Conservation (phyloP, 2,113 vertebrate genomes). For the Coturnix japonica region DNA sequence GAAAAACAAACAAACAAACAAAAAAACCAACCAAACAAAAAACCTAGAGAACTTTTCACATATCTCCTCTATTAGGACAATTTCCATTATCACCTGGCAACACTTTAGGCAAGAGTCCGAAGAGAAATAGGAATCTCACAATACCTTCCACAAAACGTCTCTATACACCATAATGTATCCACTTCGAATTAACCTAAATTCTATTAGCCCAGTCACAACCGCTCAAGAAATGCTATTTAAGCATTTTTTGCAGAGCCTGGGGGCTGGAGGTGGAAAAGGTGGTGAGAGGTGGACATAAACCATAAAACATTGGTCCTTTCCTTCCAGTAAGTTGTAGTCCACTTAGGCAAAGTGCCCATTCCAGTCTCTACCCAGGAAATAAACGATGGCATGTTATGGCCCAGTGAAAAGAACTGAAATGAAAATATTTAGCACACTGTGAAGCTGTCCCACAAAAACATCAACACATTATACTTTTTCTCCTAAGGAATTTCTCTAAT, state of each 20-base stretch:
- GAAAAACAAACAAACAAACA: background rate
- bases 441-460: slow-evolving; percentile 25
- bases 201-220: background rate
- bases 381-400: background rate
- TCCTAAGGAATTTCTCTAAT: slow-evolving; percentile 20
- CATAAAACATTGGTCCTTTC: background rate
- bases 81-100: background rate
- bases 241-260: background rate
- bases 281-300: background rate
- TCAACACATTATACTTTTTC: slow-evolving; percentile 14
- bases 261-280: background rate
- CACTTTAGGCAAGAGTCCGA: background rate
- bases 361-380: background rate
- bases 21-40: background rate
- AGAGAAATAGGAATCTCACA: background rate
- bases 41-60: background rate
- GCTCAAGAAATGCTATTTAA: background rate
- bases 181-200: background rate
- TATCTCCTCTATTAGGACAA: background rate
- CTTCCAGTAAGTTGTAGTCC: slow-evolving; percentile 4
- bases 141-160: background rate
- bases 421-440: slow-evolving; percentile 26
- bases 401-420: background rate
- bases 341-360: background rate
- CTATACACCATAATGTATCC: no score